Percentiles rank a stretch among this genome's conserved stretches.
These are phyloP conservation scores for Melangyna quadrimaculata DNA, from an alignment of 2,888 invertebrate genomes.

Conservation along the genomic window DNA sequence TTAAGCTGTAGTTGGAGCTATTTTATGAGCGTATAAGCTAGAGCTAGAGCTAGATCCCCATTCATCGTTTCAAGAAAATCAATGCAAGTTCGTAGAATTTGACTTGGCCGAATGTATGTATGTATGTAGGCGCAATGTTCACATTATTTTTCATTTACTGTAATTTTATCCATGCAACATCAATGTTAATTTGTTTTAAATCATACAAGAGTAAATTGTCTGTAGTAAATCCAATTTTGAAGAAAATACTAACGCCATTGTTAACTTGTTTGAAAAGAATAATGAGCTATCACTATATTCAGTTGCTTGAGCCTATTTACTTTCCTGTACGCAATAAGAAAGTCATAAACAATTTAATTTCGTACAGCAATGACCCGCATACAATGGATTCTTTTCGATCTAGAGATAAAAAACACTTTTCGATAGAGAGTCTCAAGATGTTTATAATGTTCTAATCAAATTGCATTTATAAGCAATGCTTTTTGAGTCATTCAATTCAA, in stretches of 20 bases:
- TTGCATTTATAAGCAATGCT: background rate
- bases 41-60: too few relatives aligned
- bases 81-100: too few relatives aligned
- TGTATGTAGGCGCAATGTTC: too few relatives aligned
- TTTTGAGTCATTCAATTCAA: background rate
- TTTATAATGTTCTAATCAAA: background rate
- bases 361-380: background rate
- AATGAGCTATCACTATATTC: background rate
- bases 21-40: too few relatives aligned
- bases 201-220: background rate
- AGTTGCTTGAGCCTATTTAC: background rate
- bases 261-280: background rate
- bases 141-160: too few relatives aligned
- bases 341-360: background rate
- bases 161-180: background rate
- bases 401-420: background rate
- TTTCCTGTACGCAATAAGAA: background rate
- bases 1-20: too few relatives aligned
- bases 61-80: too few relatives aligned
- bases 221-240: background rate
- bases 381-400: background rate
- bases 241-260: background rate
- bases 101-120: too few relatives aligned
- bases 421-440: background rate
- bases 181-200: background rate